Conservation (phyloP, 92 coral and sea anemone species). For the Epizoanthus rinbou region DNA sequence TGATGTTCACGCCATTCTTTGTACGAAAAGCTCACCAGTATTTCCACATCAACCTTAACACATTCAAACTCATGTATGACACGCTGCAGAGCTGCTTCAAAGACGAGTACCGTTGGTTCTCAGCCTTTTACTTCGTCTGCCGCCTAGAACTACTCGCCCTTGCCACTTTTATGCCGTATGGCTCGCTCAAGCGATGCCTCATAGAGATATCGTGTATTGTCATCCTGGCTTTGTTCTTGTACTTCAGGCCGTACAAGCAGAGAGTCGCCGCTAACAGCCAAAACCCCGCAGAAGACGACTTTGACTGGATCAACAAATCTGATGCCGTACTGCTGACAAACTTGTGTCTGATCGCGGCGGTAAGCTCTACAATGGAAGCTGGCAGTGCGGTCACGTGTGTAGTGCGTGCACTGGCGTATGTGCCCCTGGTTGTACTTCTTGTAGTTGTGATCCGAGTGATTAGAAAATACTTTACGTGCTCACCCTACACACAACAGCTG, state of each 20-base stretch:
- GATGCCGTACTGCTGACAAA: constrained; percentile 80
- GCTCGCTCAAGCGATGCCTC: not conserved
- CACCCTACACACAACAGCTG: too few species aligned
- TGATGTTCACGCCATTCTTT: constrained; percentile 57
- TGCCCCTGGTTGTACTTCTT: constrained; percentile 65
- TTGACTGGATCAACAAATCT: constrained; percentile 77
- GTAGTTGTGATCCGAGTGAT: constrained; percentile 21
- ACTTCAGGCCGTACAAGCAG: constrained; percentile 43
- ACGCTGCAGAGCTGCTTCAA: constrained; percentile 61
- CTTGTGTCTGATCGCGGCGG: constrained; percentile 69
- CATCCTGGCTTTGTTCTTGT: constrained; percentile 31
- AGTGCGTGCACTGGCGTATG: constrained; percentile 60
- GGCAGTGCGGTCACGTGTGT: constrained; percentile 5
- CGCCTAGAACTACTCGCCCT: constrained; percentile 15
- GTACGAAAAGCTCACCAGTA: constrained; percentile 29
- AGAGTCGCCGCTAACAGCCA: not conserved
- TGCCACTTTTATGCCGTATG: constrained; percentile 17
- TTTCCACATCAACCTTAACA: constrained; percentile 37
- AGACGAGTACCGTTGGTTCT: constrained; percentile 54
- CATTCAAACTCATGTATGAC: constrained; percentile 43
- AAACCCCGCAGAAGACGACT: constrained; percentile 22
- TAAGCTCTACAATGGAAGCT: constrained; percentile 62
- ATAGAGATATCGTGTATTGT: constrained; percentile 25
- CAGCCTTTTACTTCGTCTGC: constrained; percentile 55
- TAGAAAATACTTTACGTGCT: not conserved